Conservation (phyloP, 2,888 invertebrate species). For the Callyntrura sp. region DNA sequence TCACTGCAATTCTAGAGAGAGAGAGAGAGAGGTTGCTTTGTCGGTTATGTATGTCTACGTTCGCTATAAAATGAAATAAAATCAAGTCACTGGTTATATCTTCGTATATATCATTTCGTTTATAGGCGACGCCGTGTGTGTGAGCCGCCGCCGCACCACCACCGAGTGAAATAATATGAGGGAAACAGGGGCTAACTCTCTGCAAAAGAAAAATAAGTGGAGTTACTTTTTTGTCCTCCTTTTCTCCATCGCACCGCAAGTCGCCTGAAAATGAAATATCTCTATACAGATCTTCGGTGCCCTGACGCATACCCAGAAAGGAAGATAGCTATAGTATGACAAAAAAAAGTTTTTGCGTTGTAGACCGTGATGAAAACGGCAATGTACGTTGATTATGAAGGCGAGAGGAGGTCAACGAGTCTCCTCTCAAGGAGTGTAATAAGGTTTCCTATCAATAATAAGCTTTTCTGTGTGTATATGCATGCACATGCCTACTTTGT, state of each 20-base stretch:
- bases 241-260: not conserved
- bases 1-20: conserved; percentile 50
- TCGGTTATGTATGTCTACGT: not conserved
- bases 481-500: no score
- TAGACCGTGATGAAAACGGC: no score
- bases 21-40: not conserved
- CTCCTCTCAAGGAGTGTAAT: no score
- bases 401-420: conserved; percentile 62
- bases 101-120: not conserved
- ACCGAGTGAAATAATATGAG: conserved; percentile 2
- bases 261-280: not conserved
- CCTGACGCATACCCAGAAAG: not conserved
- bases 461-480: no score
- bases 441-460: no score
- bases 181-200: no score
- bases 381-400: conserved; percentile 39
- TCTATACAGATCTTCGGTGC: not conserved
- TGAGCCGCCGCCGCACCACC: no score
- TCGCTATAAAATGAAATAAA: not conserved
- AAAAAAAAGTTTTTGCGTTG: no score
- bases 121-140: conserved; percentile 12
- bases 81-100: conserved; percentile 36
- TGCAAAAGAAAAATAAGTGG: conserved; percentile 51
- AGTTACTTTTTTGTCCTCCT: conserved; percentile 63
- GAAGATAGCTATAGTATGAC: no score